Evolutionary conservation across 2,113 vertebrate genomes (phyloP).

Genomic region (Oreotrochilus melanogaster): DNA sequence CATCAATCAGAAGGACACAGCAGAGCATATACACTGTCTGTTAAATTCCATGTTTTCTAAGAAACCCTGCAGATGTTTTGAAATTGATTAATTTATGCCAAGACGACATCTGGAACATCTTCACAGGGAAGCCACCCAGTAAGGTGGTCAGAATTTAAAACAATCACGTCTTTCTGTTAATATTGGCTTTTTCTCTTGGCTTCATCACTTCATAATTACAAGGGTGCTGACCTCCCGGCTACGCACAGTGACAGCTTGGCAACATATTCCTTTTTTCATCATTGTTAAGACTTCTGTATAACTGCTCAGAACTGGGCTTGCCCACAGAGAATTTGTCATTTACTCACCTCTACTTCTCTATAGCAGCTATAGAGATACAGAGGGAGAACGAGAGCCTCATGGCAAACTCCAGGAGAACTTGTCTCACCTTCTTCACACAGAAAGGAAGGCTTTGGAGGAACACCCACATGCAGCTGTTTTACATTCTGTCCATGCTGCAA

Average conservation of each 20-base stretch:
- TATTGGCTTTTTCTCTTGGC: slow-evolving; percentile 3
- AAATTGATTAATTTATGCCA: slow-evolving; percentile 57
- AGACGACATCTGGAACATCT: slow-evolving; percentile 70
- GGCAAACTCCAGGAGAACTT: background rate
- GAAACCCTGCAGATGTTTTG: slow-evolving; percentile 38
- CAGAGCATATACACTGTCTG: background rate
- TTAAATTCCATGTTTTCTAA: slow-evolving; percentile 9
- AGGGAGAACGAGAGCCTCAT: background rate
- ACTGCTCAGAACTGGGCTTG: background rate
- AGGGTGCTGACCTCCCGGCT: slow-evolving; percentile 26
- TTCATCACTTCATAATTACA: slow-evolving; percentile 6
- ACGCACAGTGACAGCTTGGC: background rate
- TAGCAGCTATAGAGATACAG: background rate
- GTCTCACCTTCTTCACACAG: background rate
- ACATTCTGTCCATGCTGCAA: background rate
- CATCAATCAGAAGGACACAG: background rate
- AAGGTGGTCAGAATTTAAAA: slow-evolving; percentile 56
- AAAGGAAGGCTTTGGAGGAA: background rate
- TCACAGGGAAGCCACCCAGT: slow-evolving; percentile 62
- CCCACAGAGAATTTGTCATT: background rate
- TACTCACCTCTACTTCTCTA: background rate
- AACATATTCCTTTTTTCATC: background rate
- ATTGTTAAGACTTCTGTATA: background rate
- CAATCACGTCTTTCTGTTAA: slow-evolving; percentile 48
- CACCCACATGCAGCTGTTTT: background rate